A percentile compares a stretch with the other conserved stretches of the same genome.
Evolutionary conservation across 2,888 invertebrate species (phyloP).

Genomic region (Corbicula japonica): DNA sequence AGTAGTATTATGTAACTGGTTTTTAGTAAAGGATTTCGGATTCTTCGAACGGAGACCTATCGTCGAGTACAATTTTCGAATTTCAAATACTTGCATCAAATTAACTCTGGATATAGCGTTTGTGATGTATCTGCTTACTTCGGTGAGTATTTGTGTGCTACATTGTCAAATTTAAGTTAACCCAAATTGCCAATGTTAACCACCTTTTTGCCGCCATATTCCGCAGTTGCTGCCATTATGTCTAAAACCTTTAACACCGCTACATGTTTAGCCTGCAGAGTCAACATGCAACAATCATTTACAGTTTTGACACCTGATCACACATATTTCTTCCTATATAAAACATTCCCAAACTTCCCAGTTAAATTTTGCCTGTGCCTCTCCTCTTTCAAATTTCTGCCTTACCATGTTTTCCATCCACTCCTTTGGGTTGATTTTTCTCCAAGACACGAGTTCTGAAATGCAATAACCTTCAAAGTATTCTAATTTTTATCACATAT

Average conservation of each 20-base stretch:
- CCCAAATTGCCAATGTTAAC: constrained; percentile 37
- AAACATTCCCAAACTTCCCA: not conserved
- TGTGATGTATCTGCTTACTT: constrained; percentile 58
- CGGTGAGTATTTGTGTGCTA: constrained; percentile 67
- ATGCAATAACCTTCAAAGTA: too few relatives aligned
- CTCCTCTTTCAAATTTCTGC: constrained; percentile 3
- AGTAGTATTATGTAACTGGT: too few relatives aligned
- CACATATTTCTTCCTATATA: not conserved
- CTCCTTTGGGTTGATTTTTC: too few relatives aligned
- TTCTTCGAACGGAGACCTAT: too few relatives aligned
- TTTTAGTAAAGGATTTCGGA: too few relatives aligned
- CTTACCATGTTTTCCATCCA: too few relatives aligned
- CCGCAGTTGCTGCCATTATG: constrained; percentile 12
- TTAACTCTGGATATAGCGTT: too few relatives aligned
- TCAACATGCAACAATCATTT: not conserved
- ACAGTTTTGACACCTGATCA: not conserved
- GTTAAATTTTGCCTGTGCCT: not conserved
- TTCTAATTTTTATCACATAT: too few relatives aligned
- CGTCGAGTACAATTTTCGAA: too few relatives aligned
- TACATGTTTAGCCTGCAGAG: too few relatives aligned
- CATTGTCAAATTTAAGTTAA: constrained; percentile 65
- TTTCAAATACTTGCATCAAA: too few relatives aligned
- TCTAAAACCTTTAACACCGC: constrained; percentile 5
- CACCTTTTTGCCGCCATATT: constrained; percentile 23
- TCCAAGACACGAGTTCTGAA: too few relatives aligned